Conservation (phyloP, 2,888 invertebrate species). For the Cataglyphis cursor region DNA sequence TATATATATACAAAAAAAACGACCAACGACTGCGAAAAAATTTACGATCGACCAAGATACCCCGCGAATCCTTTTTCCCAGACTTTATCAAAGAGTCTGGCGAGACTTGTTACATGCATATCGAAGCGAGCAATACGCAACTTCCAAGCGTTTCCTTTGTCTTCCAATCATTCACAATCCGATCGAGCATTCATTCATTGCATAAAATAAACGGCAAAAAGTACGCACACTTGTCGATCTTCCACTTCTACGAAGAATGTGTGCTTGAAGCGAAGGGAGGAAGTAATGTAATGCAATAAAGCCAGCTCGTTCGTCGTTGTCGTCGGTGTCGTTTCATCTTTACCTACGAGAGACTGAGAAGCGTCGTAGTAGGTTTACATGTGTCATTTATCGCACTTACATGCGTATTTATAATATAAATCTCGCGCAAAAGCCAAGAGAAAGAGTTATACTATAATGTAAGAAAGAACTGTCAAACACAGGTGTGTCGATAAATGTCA, state of each 20-base stretch:
- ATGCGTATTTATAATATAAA: background rate
- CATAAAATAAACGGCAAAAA: background rate
- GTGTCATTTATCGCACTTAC: background rate
- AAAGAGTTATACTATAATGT: background rate
- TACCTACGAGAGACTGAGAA: slow-evolving; percentile 67
- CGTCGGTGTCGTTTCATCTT: slow-evolving; percentile 72
- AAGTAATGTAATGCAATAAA: slow-evolving; percentile 25
- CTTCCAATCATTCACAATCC: slow-evolving; percentile 66
- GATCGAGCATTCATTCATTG: background rate
- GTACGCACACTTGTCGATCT: slow-evolving; percentile 8
- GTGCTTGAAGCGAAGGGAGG: slow-evolving; percentile 63
- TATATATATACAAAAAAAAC: slow-evolving; percentile 24
- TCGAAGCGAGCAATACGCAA: slow-evolving; percentile 70
- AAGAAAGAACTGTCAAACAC: background rate
- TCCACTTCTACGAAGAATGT: slow-evolving; percentile 44
- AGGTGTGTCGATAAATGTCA: background rate
- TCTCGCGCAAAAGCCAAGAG: background rate
- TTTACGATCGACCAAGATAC: slow-evolving; percentile 1
- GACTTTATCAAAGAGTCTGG: slow-evolving; percentile 24
- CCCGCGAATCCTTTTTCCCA: background rate
- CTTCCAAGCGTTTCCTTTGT: slow-evolving; percentile 67
- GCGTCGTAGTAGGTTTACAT: slow-evolving; percentile 37
- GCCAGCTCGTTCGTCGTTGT: slow-evolving; percentile 70
- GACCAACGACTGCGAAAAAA: slow-evolving; percentile 34
- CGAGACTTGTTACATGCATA: slow-evolving; percentile 58